phyloP scores from a whole-genome alignment of 1,140 invertebrate species.

The Papilio xuthus region DNA sequence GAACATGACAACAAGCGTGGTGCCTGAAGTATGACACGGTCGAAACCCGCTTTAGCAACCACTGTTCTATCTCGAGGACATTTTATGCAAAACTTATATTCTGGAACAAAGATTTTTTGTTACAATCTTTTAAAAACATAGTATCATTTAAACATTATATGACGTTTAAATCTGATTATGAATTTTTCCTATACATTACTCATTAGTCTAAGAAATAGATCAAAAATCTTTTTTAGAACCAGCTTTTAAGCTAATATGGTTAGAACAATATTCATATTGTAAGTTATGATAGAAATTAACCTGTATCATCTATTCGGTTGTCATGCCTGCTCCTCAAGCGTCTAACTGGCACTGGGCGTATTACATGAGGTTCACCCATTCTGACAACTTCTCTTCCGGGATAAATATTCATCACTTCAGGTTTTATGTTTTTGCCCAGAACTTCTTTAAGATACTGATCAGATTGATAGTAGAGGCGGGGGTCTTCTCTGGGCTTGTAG shows the following conservation, averaged over 20 bases:
- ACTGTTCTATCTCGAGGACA: constrained; percentile 71
- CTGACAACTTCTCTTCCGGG: constrained; percentile 63
- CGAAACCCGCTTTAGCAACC: constrained; percentile 58
- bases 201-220: background rate
- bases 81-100: constrained; percentile 54
- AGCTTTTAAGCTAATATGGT: background rate
- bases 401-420: constrained; percentile 62
- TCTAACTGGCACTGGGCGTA: constrained; percentile 43
- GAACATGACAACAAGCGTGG: constrained; percentile 58
- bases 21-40: constrained; percentile 57
- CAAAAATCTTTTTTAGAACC: background rate
- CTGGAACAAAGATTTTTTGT: constrained; percentile 38
- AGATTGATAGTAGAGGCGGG: constrained; percentile 72
- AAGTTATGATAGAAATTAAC: constrained; percentile 11
- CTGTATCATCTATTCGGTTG: constrained; percentile 40
- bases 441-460: constrained; percentile 69
- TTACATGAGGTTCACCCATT: constrained; percentile 44
- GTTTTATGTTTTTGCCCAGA: constrained; percentile 56
- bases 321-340: constrained; percentile 45
- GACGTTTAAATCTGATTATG: background rate
- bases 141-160: background rate
- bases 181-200: too few species aligned
- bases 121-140: background rate
- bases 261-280: background rate
- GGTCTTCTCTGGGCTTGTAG: constrained; percentile 70